Conservation (phyloP, 2,797 vertebrate species). For the Dromococcyx pavoninus region DNA sequence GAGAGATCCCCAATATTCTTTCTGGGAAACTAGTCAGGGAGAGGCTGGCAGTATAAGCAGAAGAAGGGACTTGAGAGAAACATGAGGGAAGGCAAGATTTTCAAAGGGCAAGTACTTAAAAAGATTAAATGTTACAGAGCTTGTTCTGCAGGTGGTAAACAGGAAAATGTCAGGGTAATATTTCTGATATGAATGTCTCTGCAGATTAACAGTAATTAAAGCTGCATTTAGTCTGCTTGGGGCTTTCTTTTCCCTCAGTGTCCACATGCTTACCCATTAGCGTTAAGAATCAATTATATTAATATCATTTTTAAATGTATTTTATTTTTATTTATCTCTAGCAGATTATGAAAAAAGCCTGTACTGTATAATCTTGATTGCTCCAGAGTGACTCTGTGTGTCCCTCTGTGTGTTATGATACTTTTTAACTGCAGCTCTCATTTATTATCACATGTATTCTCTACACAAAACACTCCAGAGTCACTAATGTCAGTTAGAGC, state of each 20-base stretch:
- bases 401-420: neutral
- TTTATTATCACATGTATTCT: neutral
- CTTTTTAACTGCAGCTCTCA: neutral
- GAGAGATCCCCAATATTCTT: neutral
- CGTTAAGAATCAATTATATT: neutral
- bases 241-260: neutral
- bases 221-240: neutral
- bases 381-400: neutral
- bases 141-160: slow-evolving; percentile 55
- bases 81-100: slow-evolving; percentile 1
- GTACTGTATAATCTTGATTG: neutral
- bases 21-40: neutral
- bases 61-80: neutral
- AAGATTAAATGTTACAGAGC: slow-evolving; percentile 58
- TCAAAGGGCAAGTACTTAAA: slow-evolving; percentile 33
- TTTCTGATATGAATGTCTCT: slow-evolving; percentile 56
- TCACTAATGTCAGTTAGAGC: neutral
- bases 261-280: neutral
- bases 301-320: neutral
- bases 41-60: neutral
- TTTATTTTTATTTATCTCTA: neutral
- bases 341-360: neutral
- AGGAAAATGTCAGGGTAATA: slow-evolving; percentile 70
- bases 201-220: slow-evolving; percentile 70
- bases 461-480: neutral